Evolutionary conservation across 2,888 invertebrate genomes (phyloP).

Genomic region (Hemithea aestivaria): DNA sequence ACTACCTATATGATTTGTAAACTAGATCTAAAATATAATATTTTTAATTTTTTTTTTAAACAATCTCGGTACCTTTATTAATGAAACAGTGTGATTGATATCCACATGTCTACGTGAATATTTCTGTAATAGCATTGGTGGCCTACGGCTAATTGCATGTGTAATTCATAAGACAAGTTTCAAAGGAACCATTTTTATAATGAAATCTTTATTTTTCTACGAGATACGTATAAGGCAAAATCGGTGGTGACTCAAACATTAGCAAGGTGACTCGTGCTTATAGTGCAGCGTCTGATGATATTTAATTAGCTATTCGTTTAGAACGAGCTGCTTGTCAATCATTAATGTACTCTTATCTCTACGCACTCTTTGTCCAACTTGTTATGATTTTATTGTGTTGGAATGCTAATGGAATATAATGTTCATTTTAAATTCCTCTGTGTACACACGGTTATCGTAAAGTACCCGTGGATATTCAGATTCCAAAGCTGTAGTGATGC

Average conservation of each 20-base stretch:
- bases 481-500: conserved; percentile 18
- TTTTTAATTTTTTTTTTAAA: background rate
- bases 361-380: background rate
- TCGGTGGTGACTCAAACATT: conserved; percentile 29
- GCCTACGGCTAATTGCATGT: conserved; percentile 45
- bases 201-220: conserved; percentile 20
- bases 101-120: conserved; percentile 10
- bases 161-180: conserved; percentile 45
- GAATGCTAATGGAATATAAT: too few relatives aligned
- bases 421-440: too few relatives aligned
- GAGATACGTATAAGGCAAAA: conserved; percentile 26
- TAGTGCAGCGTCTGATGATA: conserved; percentile 25
- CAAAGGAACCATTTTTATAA: conserved; percentile 15
- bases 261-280: conserved; percentile 29
- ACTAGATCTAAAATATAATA: background rate
- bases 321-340: conserved; percentile 33
- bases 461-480: conserved; percentile 11
- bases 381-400: too few relatives aligned
- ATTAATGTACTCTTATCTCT: conserved; percentile 7
- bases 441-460: background rate
- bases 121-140: conserved; percentile 16
- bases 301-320: conserved; percentile 37
- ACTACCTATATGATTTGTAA: background rate
- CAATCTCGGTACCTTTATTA: background rate
- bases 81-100: conserved; percentile 11